phyloP scores from a whole-genome alignment of 1,140 invertebrate species.

The Cheumatopsyche charites region DNA sequence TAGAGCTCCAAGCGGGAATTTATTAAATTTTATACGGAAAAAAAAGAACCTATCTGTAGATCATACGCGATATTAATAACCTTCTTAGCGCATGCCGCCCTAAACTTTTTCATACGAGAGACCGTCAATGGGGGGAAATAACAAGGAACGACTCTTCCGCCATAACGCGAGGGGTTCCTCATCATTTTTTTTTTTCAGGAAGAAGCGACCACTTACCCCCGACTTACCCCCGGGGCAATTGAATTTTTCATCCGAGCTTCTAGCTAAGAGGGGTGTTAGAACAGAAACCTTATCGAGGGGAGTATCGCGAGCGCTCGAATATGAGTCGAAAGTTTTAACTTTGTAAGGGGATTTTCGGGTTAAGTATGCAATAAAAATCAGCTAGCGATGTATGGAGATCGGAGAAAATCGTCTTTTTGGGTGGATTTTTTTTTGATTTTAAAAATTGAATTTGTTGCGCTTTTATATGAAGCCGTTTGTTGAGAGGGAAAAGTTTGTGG shows the following conservation, averaged over 20 bases:
- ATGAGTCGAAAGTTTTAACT: constrained; percentile 24
- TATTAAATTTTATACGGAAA: too few relatives aligned
- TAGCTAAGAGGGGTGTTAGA: constrained; percentile 5
- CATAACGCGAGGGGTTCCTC: too few relatives aligned
- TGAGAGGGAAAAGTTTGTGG: too few relatives aligned
- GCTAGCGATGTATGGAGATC: not conserved
- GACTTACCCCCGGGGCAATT: constrained; percentile 36
- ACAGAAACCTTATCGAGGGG: too few relatives aligned
- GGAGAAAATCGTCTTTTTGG: too few relatives aligned
- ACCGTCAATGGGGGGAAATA: not conserved
- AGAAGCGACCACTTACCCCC: constrained; percentile 32
- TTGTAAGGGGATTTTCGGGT: constrained; percentile 31
- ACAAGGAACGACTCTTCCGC: too few relatives aligned
- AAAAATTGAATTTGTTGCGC: too few relatives aligned
- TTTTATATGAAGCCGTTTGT: not conserved
- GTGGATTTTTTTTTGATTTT: not conserved
- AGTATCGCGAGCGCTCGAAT: constrained; percentile 17
- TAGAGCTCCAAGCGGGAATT: too few relatives aligned
- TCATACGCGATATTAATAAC: too few relatives aligned
- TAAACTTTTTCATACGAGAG: too few relatives aligned
- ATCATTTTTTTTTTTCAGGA: constrained; percentile 20
- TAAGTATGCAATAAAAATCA: constrained; percentile 32
- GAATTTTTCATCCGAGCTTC: constrained; percentile 47
- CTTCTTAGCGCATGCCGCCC: too few relatives aligned
- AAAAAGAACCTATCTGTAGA: too few relatives aligned